Conservation (phyloP, 2,113 vertebrate species). For the Globicephala melas region DNA sequence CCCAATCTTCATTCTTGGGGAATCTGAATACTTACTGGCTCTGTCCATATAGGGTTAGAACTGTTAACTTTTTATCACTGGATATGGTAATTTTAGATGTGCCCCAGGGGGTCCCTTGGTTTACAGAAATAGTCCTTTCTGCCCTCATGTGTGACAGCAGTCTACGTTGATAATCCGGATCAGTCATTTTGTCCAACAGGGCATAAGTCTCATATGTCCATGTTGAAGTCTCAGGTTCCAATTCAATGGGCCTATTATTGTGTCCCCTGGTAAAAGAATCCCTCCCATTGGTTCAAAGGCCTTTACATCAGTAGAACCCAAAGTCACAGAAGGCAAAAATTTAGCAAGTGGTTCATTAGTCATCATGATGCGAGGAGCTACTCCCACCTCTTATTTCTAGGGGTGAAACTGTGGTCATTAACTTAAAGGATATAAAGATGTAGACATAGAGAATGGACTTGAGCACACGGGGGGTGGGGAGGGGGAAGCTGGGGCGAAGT, state of each 20-base stretch:
- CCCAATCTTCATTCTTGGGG: neutral
- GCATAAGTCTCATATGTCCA: neutral
- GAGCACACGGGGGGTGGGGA: too few species aligned
- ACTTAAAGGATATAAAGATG: neutral
- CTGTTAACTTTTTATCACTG: neutral
- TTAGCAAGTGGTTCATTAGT: neutral
- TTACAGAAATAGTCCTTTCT: conserved; percentile 14
- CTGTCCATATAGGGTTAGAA: neutral
- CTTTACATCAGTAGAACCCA: neutral
- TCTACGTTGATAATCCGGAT: neutral
- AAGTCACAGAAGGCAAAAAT: neutral
- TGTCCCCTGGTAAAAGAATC: neutral
- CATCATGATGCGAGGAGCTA: neutral
- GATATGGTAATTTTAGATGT: neutral
- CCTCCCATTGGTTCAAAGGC: neutral
- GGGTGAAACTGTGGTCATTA: neutral
- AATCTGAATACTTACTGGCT: neutral
- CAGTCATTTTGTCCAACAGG: neutral
- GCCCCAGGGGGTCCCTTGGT: neutral
- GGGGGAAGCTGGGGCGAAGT: too few species aligned
- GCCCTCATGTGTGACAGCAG: neutral
- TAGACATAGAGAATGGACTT: too few species aligned
- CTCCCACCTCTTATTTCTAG: neutral
- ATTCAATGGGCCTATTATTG: neutral
- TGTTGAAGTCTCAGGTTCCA: neutral